Percentiles rank a stretch among this genome's conserved stretches.
These are phyloP conservation scores for Clangula hyemalis DNA, from an alignment of 2,797 vertebrate genomes.

Conservation along the genomic window DNA sequence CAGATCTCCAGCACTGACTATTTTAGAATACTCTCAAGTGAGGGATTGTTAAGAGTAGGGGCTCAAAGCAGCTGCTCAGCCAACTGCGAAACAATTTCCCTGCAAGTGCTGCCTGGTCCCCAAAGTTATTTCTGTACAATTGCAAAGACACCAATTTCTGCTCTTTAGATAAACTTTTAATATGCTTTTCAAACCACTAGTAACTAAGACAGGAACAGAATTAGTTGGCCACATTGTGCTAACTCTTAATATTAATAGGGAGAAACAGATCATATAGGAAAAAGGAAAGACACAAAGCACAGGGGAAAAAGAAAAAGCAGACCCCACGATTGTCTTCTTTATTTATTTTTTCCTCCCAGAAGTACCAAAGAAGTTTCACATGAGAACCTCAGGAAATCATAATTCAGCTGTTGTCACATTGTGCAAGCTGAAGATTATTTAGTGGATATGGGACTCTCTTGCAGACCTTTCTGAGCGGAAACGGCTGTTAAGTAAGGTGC, in stretches of 20 bases:
- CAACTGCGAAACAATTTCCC: background rate
- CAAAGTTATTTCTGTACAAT: background rate
- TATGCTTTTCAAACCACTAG: background rate
- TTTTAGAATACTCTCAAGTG: background rate
- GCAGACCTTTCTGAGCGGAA: background rate
- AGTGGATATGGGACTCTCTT: background rate
- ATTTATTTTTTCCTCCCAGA: rapidly evolving
- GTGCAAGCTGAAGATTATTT: background rate
- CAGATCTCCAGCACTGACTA: rapidly evolving
- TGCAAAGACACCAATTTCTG: background rate
- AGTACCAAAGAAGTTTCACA: background rate
- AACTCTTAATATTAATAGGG: background rate
- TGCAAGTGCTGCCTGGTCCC: background rate
- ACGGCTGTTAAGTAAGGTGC: background rate
- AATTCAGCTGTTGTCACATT: background rate
- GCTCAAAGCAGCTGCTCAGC: background rate
- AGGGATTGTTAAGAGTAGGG: background rate
- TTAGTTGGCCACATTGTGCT: background rate
- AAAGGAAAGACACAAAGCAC: background rate
- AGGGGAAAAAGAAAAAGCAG: background rate
- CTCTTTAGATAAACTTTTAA: background rate
- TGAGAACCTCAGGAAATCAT: background rate
- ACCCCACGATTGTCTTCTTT: background rate
- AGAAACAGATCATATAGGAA: background rate
- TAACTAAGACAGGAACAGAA: background rate